Evolutionary conservation across 2,797 vertebrate species (phyloP), one percentile per base, ranked within the genome.

Genomic region (Telmatherina bonti): DNA sequence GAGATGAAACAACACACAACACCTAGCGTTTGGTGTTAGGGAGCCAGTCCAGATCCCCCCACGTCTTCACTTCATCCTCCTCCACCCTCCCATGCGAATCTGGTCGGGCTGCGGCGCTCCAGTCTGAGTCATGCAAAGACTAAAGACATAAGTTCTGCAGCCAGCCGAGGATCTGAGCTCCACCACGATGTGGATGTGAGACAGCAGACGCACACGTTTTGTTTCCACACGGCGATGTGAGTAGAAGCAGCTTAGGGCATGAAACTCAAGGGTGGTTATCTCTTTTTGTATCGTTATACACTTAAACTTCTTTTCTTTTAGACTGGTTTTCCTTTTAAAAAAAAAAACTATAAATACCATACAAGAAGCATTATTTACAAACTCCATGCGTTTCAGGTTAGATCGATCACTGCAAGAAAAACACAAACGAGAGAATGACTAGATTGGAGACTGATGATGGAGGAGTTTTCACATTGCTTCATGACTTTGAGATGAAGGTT

Each of bases 381-480:
- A 96, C 95, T 97, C 97, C 97, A 99, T 98, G 98, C 97, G 95
- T 80, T 91, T 93, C 93, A 84, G 92, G 95, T 99, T 98, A 99
- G 96, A 96, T 88, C 92, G 95, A 95, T 99, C 97, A 99, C 98
- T 99, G 98, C 95, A 97, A 96, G 83, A 87, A 79, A 93, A 84
- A 91, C 82, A 91, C 76, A 91, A 87, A 88, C 94, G 93, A 95
- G 87, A 96, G 54, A 83, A 72, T 11, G 81, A 82, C 36, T 47
- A 80, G 53, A 24, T 57, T 67, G 22, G 29, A 70, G 29, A 54
- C 22, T 36, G 16, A 62, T 76, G 75, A 56, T 75, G 76, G 72
- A 69, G 36, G 41, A 27, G 69, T 74, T 70, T 61, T 72, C 51
- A 53, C 16, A 33, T 35, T 51, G 72, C 73, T 76, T 80, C 36